phyloP scores from a whole-genome alignment of 2,888 invertebrate species.

The Sphecodes monilicornis region DNA sequence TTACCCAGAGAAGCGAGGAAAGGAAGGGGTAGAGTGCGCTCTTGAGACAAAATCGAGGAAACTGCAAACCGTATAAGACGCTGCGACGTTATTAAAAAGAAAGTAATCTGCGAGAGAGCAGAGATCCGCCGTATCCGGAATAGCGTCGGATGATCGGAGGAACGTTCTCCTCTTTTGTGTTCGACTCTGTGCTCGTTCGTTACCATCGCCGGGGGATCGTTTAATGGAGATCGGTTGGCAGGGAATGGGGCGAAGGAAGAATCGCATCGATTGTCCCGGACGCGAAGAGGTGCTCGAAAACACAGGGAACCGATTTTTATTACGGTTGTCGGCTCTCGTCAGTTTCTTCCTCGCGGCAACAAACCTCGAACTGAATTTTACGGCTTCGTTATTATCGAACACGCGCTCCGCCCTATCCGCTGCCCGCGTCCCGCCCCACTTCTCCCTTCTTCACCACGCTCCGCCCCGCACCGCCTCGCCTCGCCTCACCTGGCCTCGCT shows the following conservation, averaged over 20 bases:
- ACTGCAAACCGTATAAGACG: not conserved
- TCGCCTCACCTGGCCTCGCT: not conserved
- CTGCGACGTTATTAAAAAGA: not conserved
- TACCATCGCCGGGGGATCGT: not conserved
- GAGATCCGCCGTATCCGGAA: not conserved
- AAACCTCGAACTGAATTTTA: conserved; percentile 53
- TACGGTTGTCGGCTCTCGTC: conserved; percentile 36
- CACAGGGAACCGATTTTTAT: conserved; percentile 28
- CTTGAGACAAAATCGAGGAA: not conserved
- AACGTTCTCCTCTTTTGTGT: not conserved
- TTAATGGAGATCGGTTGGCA: not conserved
- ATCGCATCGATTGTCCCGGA: not conserved
- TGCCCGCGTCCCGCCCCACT: not conserved
- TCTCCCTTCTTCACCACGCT: not conserved
- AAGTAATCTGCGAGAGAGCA: not conserved
- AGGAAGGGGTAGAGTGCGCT: not conserved
- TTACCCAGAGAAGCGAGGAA: not conserved
- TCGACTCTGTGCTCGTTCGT: not conserved
- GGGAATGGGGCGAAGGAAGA: not conserved
- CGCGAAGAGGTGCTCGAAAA: conserved; percentile 11
- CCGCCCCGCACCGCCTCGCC: not conserved
- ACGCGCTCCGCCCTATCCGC: not conserved
- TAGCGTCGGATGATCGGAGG: not conserved
- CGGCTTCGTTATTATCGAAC: conserved; percentile 63
- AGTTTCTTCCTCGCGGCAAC: conserved; percentile 29